phyloP scores from a whole-genome alignment of 2,888 invertebrate species.

The Andrena dorsata region DNA sequence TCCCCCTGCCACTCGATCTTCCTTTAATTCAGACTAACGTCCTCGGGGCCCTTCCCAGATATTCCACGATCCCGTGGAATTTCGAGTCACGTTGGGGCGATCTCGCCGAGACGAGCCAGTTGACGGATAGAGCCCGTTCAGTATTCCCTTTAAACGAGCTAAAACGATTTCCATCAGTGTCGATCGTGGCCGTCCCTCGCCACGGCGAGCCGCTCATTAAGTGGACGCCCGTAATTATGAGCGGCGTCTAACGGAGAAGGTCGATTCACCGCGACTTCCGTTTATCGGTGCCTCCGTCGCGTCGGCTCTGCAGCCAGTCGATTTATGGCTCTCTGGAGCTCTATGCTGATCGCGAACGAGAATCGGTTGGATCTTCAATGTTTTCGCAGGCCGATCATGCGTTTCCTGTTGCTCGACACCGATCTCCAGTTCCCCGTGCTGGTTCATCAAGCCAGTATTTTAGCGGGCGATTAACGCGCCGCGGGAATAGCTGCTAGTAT shows the following conservation, averaged over 20 bases:
- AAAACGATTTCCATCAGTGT: constrained; percentile 27
- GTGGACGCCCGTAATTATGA: constrained; percentile 49
- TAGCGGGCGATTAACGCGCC: neutral
- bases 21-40: neutral
- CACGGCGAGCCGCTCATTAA: constrained; percentile 54
- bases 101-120: neutral
- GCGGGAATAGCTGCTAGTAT: neutral
- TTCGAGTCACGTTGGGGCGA: neutral
- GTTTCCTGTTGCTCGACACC: constrained; percentile 19
- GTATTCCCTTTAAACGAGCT: constrained; percentile 44
- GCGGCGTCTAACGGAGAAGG: constrained; percentile 57
- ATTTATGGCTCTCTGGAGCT: constrained; percentile 23
- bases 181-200: neutral
- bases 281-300: constrained; percentile 37
- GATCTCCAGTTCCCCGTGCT: constrained; percentile 2
- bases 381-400: constrained; percentile 16
- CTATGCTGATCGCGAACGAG: neutral
- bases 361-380: neutral
- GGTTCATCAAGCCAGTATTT: neutral
- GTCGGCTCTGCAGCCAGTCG: constrained; percentile 8
- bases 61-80: neutral
- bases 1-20: neutral
- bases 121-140: constrained; percentile 21
- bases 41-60: neutral
- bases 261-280: constrained; percentile 59